Conservation (phyloP, 2,888 invertebrate species). For the Autographa gamma region DNA sequence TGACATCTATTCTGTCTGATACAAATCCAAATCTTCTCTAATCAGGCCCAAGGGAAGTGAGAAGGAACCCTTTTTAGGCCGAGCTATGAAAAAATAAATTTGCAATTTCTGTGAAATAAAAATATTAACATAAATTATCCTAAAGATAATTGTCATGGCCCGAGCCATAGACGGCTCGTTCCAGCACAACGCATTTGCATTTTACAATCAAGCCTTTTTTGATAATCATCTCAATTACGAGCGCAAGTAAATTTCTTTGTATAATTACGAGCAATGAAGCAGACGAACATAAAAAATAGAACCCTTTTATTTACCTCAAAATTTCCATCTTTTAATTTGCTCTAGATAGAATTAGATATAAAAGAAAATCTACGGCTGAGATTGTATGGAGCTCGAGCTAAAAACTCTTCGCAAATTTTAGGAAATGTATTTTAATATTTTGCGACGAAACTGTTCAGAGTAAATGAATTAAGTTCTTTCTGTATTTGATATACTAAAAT, state of each 20-base stretch:
- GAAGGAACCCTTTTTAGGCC: constrained; percentile 8
- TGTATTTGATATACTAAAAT: neutral
- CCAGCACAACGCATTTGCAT: constrained; percentile 52
- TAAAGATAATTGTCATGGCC: constrained; percentile 38
- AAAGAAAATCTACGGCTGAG: constrained; percentile 30
- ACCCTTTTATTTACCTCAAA: constrained; percentile 41
- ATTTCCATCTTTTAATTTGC: constrained; percentile 44
- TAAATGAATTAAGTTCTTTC: too few relatives aligned
- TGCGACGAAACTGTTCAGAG: neutral
- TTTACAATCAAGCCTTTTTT: constrained; percentile 58
- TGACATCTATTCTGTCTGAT: constrained; percentile 23
- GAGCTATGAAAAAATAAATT: constrained; percentile 9
- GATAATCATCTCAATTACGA: constrained; percentile 58
- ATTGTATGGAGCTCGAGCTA: constrained; percentile 42
- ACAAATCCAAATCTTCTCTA: constrained; percentile 32
- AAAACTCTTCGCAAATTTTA: constrained; percentile 67
- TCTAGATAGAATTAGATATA: constrained; percentile 45
- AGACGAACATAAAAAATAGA: constrained; percentile 41
- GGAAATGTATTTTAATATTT: constrained; percentile 67
- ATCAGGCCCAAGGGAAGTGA: constrained; percentile 34
- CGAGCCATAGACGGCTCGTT: constrained; percentile 23
- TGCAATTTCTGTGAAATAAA: constrained; percentile 19
- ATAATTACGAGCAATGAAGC: constrained; percentile 50
- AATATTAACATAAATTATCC: constrained; percentile 31
- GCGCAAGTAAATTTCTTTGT: constrained; percentile 55